Percentiles rank a stretch among this genome's conserved stretches.
Conservation (phyloP, 2,113 vertebrate species). For the Chelonoidis abingdonii region DNA sequence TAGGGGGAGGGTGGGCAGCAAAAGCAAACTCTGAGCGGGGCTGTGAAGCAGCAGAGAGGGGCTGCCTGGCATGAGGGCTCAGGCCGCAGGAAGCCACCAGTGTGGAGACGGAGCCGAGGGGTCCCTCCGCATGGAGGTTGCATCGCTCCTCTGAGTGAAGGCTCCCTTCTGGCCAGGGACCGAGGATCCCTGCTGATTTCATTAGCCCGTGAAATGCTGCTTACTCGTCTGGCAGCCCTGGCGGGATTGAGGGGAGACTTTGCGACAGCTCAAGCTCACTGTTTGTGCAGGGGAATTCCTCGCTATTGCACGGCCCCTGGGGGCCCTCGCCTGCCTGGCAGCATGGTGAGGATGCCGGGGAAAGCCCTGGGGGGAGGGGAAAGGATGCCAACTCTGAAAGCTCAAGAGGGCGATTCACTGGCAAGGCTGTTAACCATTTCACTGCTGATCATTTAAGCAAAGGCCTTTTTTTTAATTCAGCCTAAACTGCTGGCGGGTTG, state of each 20-base stretch:
- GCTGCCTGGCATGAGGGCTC: too few relatives aligned
- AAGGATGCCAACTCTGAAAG: background rate
- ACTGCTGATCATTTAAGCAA: background rate
- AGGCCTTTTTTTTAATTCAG: too few relatives aligned
- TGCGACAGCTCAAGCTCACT: background rate
- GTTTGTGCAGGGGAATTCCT: background rate
- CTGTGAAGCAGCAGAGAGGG: too few relatives aligned
- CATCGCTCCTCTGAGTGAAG: background rate
- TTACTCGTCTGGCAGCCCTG: fast-evolving
- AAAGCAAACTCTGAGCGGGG: too few relatives aligned
- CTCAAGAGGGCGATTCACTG: background rate
- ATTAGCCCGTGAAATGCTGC: background rate
- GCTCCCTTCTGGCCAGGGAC: background rate
- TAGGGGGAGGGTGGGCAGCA: too few relatives aligned
- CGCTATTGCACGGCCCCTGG: too few relatives aligned
- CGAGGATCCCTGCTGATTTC: background rate
- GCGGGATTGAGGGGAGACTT: background rate
- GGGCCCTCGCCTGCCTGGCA: too few relatives aligned
- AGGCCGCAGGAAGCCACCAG: too few relatives aligned
- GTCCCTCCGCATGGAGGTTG: background rate
- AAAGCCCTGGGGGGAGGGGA: too few relatives aligned
- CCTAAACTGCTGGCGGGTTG: too few relatives aligned
- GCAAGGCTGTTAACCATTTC: background rate
- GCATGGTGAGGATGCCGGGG: too few relatives aligned
- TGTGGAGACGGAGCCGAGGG: too few relatives aligned